Evolutionary conservation across 1,140 invertebrate genomes (phyloP).

Genomic region (Ylistrum balloti): DNA sequence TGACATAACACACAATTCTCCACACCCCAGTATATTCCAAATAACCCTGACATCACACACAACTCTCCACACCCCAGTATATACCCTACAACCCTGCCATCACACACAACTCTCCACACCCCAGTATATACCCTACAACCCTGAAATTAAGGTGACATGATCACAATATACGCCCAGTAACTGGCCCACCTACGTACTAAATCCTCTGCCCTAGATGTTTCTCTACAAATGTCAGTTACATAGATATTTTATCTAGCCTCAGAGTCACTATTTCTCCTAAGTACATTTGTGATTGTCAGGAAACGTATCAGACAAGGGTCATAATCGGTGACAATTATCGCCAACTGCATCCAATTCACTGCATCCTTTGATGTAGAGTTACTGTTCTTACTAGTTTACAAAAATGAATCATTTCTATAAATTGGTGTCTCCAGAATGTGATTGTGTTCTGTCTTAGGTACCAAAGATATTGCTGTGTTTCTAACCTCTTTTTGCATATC

Average conservation of each 20-base stretch:
- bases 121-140: too few relatives aligned
- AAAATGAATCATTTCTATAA: neutral
- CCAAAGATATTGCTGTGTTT: neutral
- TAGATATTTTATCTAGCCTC: neutral
- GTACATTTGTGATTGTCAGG: neutral
- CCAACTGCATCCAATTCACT: neutral
- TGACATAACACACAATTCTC: too few relatives aligned
- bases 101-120: too few relatives aligned
- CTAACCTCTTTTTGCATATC: neutral
- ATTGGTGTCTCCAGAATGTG: neutral
- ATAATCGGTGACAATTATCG: neutral
- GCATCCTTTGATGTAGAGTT: neutral
- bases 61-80: too few relatives aligned
- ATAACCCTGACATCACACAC: too few relatives aligned
- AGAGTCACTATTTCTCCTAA: neutral
- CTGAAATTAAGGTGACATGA: too few relatives aligned
- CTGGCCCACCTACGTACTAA: neutral
- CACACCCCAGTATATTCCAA: too few relatives aligned
- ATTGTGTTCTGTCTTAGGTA: neutral
- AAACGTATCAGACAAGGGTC: neutral
- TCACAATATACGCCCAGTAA: neutral
- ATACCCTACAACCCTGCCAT: too few relatives aligned
- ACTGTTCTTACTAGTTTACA: neutral
- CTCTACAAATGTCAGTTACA: neutral
- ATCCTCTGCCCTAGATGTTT: neutral